Evolutionary conservation across 2,888 invertebrate species (phyloP), one percentile per base, ranked within the genome.

Genomic region (Atrina japonica): DNA sequence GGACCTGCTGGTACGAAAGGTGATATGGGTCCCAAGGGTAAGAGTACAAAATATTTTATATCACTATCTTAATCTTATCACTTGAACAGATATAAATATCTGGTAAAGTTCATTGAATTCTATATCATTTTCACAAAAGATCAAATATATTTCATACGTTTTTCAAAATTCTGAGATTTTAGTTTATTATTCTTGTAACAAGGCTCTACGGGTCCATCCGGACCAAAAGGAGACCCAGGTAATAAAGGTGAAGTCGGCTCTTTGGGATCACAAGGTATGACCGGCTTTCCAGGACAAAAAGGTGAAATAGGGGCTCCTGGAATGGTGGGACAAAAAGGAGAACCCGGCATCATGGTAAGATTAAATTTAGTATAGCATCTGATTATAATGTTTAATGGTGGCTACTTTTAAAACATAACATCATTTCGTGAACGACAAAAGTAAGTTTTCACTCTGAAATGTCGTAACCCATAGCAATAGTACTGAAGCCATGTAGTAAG

Each of bases 221-320:
- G 59, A 5, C 43, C 59, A 3, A 41, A 27, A n/a, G 59, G 59
- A 1, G 25, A 25, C 3, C 25, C 40, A 45, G 59, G 59, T 3
- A 29, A 23, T 5, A 21, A 21, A 21, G 76, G 76, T 16, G 27
- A 35, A 23, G 70, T 69, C 49, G 76, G 76, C 3, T 53, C 50
- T 9, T 29, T 43, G 21, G 68, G 68, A 16, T 25, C 61, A 11
- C 43, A 56, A 56, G 56, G 59, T 27, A 23, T 25, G 45, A 43
- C 23, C 25, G 59, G 59, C 23, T 14, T 49, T 6, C 30, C 7
- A 30, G 76, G 76, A 23, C 40, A 52, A 27, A 76, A 73, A 60
- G 76, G 76, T 0, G 56, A 56, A 7, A 53, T 49, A 23, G 68
- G 68, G 2, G 11, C 52, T 7, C 21, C 18, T 35, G 59, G 70